These are phyloP conservation scores for Drosophila ambigua DNA, from an alignment of 1,140 invertebrate genomes.

Conservation along the genomic window DNA sequence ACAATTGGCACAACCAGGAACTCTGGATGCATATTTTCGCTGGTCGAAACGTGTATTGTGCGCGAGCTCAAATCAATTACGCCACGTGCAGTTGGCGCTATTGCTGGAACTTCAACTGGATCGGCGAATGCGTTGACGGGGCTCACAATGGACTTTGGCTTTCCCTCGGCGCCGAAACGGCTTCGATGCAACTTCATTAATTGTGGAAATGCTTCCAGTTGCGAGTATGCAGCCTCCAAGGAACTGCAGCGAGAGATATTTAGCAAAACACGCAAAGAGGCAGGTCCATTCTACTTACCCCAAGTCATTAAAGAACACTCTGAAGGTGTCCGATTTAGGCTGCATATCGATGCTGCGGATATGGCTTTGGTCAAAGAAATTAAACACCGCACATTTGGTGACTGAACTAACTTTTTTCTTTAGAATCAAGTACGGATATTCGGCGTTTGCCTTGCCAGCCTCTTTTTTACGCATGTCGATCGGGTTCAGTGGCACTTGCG, in stretches of 20 bases:
- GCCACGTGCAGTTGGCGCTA: too few relatives aligned
- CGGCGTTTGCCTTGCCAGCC: background rate
- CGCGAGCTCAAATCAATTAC: too few relatives aligned
- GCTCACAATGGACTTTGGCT: too few relatives aligned
- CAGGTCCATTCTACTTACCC: constrained; percentile 22
- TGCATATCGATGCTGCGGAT: constrained; percentile 40
- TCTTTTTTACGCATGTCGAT: background rate
- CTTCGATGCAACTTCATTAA: too few relatives aligned
- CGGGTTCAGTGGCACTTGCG: background rate
- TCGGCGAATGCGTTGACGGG: too few relatives aligned
- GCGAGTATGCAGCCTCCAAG: too few relatives aligned
- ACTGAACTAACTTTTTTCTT: constrained; percentile 30
- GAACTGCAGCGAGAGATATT: too few relatives aligned
- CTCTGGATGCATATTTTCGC: constrained; percentile 28
- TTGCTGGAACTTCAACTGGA: too few relatives aligned
- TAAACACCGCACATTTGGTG: constrained; percentile 13
- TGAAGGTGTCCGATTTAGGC: constrained; percentile 10
- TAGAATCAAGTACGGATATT: constrained; percentile 54
- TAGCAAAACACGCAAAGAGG: too few relatives aligned
- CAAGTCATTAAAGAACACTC: constrained; percentile 53
- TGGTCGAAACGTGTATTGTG: constrained; percentile 1
- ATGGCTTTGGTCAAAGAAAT: constrained; percentile 41
- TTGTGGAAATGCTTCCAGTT: too few relatives aligned
- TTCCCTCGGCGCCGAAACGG: too few relatives aligned
- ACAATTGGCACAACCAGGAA: constrained; percentile 38